Evolutionary conservation across 2,113 vertebrate genomes (phyloP).

Genomic region (Microcebus jonahi): DNA sequence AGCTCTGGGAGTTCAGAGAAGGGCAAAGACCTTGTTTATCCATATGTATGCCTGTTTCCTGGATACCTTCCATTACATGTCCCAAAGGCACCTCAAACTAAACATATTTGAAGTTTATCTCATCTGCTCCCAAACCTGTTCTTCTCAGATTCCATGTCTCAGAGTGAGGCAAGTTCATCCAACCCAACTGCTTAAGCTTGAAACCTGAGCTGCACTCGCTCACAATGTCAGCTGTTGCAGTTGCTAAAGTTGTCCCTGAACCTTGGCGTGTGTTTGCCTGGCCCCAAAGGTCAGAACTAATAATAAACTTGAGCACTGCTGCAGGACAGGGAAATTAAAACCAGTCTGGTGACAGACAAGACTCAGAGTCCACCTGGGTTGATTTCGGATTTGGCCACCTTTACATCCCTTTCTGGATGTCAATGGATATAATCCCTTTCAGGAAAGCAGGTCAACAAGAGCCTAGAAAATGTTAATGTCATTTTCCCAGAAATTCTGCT

Average conservation of each 20-base stretch:
- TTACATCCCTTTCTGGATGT: background rate
- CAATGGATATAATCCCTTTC: slow-evolving; percentile 12
- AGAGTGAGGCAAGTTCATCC: slow-evolving; percentile 51
- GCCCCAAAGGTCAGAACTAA: slow-evolving; percentile 72
- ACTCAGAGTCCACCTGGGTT: slow-evolving; percentile 16
- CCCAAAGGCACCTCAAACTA: slow-evolving; percentile 56
- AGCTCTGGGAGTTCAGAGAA: slow-evolving; percentile 59
- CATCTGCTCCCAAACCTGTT: slow-evolving; percentile 61
- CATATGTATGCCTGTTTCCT: slow-evolving; percentile 65
- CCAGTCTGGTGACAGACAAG: slow-evolving; percentile 47
- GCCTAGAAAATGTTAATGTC: background rate
- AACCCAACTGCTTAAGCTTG: slow-evolving; percentile 56
- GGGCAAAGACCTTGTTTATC: slow-evolving; percentile 60
- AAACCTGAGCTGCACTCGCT: slow-evolving; percentile 62
- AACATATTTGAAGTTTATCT: slow-evolving; percentile 74
- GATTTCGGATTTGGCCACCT: slow-evolving; percentile 42
- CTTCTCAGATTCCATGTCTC: slow-evolving; percentile 63
- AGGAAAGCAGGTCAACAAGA: slow-evolving; percentile 1
- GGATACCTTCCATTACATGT: slow-evolving; percentile 55
- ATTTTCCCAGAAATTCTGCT: slow-evolving; percentile 53
- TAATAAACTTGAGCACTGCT: slow-evolving; percentile 66
- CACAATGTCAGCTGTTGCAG: slow-evolving; percentile 64
- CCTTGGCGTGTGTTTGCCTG: slow-evolving; percentile 60
- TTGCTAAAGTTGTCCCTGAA: slow-evolving; percentile 70
- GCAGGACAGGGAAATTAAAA: slow-evolving; percentile 55